Conservation (phyloP, 2,888 invertebrate genomes). For the Tenthredo distinguenda region DNA sequence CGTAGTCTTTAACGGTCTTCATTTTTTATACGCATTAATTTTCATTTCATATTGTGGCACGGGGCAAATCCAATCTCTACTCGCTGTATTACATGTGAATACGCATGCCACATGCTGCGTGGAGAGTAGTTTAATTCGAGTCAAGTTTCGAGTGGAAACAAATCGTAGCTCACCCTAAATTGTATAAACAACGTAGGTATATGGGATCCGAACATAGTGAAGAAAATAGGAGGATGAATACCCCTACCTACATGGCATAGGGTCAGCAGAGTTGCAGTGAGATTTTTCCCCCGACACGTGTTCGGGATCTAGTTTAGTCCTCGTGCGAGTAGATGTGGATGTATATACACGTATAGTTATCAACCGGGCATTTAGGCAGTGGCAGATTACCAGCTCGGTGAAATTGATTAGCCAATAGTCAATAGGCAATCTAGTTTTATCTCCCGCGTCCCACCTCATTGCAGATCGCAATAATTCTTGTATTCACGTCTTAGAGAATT, state of each 20-base stretch:
- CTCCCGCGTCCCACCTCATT: background rate
- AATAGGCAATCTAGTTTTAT: background rate
- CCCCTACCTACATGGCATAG: background rate
- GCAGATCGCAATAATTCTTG: background rate
- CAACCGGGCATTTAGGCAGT: constrained; percentile 23
- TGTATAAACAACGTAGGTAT: constrained; percentile 20
- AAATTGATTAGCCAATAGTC: constrained; percentile 48
- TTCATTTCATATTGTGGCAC: too few species aligned
- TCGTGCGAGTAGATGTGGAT: background rate
- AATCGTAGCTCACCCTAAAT: constrained; percentile 34
- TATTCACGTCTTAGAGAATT: background rate
- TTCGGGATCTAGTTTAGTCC: constrained; percentile 28
- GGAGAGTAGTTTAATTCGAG: constrained; percentile 37
- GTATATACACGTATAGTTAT: constrained; percentile 1
- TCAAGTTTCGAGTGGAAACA: constrained; percentile 44
- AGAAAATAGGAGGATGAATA: constrained; percentile 15
- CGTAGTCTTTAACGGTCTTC: too few species aligned
- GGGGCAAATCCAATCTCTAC: background rate
- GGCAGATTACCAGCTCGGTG: constrained; percentile 24
- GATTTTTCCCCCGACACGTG: constrained; percentile 46
- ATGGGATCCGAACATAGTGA: constrained; percentile 18
- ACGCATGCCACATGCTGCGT: constrained; percentile 27
- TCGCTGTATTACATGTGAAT: background rate
- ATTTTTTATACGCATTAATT: too few species aligned
- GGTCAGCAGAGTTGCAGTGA: constrained; percentile 15